A percentile compares a stretch with the other conserved stretches of the same genome.
phyloP scores from a whole-genome alignment of 2,113 vertebrate species.

The human region DNA sequence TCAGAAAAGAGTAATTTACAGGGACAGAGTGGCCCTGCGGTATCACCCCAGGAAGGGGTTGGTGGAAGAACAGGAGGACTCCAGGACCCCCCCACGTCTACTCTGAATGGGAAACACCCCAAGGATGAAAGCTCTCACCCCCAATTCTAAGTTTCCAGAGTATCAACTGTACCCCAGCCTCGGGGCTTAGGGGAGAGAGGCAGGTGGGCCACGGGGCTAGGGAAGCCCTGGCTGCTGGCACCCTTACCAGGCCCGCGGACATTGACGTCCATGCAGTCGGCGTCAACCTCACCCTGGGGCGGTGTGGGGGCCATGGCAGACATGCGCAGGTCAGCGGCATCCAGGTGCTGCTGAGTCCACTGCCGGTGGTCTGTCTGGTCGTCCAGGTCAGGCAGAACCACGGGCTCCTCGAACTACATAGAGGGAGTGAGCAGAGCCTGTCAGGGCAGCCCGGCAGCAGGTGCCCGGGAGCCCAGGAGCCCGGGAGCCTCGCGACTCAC shows the following conservation, averaged over 20 bases:
- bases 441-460: rapidly evolving
- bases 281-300: conserved; percentile 96
- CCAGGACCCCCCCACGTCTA: rapidly evolving
- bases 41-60: rapidly evolving
- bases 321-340: conserved; percentile 94
- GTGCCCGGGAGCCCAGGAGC: rapidly evolving
- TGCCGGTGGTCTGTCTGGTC: conserved; percentile 95
- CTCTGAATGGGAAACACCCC: background rate
- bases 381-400: conserved; percentile 88
- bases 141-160: rapidly evolving
- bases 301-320: conserved; percentile 96
- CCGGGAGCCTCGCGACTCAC: conserved; percentile 80
- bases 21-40: rapidly evolving
- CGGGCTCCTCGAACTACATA: conserved; percentile 93
- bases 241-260: conserved; percentile 94
- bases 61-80: rapidly evolving
- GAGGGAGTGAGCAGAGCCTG: rapidly evolving
- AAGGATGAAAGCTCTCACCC: too few species aligned
- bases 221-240: rapidly evolving
- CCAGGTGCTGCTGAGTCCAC: conserved; percentile 99
- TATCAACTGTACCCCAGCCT: rapidly evolving
- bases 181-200: rapidly evolving
- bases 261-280: conserved; percentile 97
- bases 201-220: rapidly evolving
- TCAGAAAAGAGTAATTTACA: rapidly evolving